phyloP scores from a whole-genome alignment of 2,797 vertebrate species.

The Propithecus deckenii region DNA sequence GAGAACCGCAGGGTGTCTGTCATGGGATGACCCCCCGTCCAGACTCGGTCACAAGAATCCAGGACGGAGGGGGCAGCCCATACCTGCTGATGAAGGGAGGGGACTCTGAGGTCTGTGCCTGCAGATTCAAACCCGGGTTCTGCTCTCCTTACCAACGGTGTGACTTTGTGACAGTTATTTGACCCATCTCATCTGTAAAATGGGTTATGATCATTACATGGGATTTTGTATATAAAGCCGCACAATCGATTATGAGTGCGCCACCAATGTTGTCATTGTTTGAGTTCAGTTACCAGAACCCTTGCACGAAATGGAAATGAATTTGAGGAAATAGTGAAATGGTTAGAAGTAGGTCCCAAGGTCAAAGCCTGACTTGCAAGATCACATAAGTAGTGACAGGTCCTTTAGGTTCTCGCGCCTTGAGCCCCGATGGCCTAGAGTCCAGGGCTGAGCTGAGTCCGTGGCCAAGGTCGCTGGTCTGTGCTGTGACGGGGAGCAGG shows the following conservation, averaged over 20 bases:
- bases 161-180: neutral
- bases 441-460: neutral
- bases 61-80: fast-evolving
- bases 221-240: neutral
- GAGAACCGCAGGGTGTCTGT: neutral
- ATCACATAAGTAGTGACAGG: neutral
- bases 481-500: neutral
- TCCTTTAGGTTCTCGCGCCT: neutral
- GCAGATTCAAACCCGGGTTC: neutral
- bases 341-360: neutral
- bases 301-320: neutral
- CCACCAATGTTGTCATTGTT: neutral
- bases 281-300: neutral
- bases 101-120: neutral
- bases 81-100: fast-evolving
- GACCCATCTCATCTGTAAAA: neutral
- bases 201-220: neutral
- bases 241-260: too few species aligned
- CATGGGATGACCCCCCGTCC: neutral
- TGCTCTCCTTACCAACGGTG: neutral
- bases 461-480: neutral
- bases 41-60: neutral
- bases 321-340: neutral
- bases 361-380: neutral
- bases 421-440: neutral